Conservation (phyloP, 2,888 invertebrate species). For the Anagyrus pseudococci region DNA sequence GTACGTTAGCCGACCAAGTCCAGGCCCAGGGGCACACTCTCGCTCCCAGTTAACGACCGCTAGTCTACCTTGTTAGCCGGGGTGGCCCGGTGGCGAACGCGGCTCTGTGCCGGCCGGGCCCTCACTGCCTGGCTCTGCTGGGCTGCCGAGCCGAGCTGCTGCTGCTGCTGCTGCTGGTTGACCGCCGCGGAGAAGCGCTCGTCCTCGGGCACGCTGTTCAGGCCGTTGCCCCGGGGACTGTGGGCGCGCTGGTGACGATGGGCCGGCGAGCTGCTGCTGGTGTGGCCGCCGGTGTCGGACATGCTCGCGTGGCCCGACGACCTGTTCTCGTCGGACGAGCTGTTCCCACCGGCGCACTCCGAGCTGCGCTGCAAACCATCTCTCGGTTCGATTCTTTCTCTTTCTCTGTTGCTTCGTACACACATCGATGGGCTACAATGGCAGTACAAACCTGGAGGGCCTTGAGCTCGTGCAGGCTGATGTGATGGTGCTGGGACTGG, state of each 20-base stretch:
- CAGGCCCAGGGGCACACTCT: too few species aligned
- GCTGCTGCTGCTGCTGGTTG: not conserved
- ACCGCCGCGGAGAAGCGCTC: slow-evolving; percentile 47
- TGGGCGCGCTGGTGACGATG: slow-evolving; percentile 50
- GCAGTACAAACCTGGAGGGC: slow-evolving; percentile 64
- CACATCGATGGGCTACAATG: too few species aligned
- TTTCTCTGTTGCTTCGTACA: slow-evolving; percentile 3
- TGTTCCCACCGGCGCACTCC: slow-evolving; percentile 77
- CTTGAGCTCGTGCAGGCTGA: slow-evolving; percentile 69
- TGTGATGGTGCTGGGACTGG: slow-evolving; percentile 66
- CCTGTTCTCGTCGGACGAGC: slow-evolving; percentile 87
- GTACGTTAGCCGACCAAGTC: too few species aligned
- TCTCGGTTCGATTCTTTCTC: slow-evolving; percentile 2
- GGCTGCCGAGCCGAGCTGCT: slow-evolving; percentile 19
- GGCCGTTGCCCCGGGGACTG: slow-evolving; percentile 62
- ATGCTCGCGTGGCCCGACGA: slow-evolving; percentile 94
- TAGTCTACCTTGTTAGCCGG: slow-evolving; percentile 67
- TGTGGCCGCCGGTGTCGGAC: slow-evolving; percentile 75
- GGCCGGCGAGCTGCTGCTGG: slow-evolving; percentile 64
- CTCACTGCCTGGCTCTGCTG: slow-evolving; percentile 65
- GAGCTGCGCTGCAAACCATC: slow-evolving; percentile 61
- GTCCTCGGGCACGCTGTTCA: slow-evolving; percentile 67
- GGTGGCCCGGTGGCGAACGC: slow-evolving; percentile 71
- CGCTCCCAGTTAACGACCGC: too few species aligned
- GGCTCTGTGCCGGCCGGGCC: slow-evolving; percentile 68